Evolutionary conservation across 1,140 invertebrate genomes (phyloP).

Genomic region (Chironomus striatipennis): DNA sequence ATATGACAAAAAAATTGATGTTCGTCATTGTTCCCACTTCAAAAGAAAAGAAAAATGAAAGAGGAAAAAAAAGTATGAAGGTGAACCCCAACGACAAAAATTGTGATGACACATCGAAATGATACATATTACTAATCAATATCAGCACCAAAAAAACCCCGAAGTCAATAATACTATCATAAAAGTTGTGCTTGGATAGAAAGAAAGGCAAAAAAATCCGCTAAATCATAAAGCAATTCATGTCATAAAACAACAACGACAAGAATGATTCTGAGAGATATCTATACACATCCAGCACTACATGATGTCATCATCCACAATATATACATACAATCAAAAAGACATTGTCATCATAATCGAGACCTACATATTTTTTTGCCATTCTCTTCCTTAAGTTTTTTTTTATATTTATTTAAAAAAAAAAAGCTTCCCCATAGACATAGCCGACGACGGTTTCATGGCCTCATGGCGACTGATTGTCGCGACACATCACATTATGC

Average conservation of each 20-base stretch:
- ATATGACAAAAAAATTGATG: too few relatives aligned
- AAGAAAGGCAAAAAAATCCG: background rate
- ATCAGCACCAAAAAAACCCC: too few relatives aligned
- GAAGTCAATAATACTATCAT: too few relatives aligned
- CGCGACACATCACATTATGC: slow-evolving; percentile 11
- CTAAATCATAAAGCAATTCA: background rate
- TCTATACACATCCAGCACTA: too few relatives aligned
- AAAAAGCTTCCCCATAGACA: slow-evolving; percentile 1
- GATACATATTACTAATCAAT: too few relatives aligned
- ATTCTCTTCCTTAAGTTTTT: background rate
- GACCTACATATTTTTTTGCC: background rate
- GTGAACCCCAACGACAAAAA: too few relatives aligned
- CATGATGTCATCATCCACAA: background rate
- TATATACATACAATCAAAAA: background rate
- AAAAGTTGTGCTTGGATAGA: too few relatives aligned
- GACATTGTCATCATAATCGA: slow-evolving; percentile 2
- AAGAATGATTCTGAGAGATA: background rate
- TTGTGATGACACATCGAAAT: too few relatives aligned
- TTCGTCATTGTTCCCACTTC: too few relatives aligned
- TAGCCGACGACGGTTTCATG: background rate
- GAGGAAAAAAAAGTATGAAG: too few relatives aligned
- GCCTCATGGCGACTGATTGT: background rate
- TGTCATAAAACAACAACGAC: background rate
- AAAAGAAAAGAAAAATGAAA: too few relatives aligned
- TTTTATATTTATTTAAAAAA: too few relatives aligned